These are phyloP conservation scores for Apaloderma vittatum DNA, from an alignment of 2,113 vertebrate genomes.

Conservation along the genomic window DNA sequence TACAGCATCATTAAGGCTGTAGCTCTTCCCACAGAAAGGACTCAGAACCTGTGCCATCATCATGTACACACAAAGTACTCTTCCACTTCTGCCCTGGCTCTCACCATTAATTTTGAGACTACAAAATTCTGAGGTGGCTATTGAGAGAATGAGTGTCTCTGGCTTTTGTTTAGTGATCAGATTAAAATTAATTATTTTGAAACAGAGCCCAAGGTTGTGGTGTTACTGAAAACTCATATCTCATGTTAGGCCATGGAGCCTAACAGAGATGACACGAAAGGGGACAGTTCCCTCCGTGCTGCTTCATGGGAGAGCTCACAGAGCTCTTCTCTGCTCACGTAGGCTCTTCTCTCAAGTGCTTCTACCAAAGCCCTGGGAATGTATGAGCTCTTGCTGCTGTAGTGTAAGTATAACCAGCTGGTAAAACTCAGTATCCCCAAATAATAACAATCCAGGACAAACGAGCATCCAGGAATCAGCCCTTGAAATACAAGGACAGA, in stretches of 20 bases:
- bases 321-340: fast-evolving
- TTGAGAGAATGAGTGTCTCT: neutral
- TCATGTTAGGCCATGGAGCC: neutral
- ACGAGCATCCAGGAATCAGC: neutral
- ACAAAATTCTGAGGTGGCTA: neutral
- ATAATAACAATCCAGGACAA: neutral
- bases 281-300: neutral
- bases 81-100: neutral
- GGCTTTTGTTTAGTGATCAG: neutral
- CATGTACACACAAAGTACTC: neutral
- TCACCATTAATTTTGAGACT: neutral
- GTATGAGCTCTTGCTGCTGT: neutral
- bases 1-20: neutral
- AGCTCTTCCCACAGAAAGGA: neutral
- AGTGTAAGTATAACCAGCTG: neutral
- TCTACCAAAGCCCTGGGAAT: neutral
- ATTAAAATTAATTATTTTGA: neutral
- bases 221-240: neutral
- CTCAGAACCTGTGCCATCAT: neutral
- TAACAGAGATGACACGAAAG: fast-evolving
- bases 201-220: neutral
- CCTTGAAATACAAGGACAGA: neutral
- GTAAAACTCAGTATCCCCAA: neutral
- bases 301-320: fast-evolving
- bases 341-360: neutral